Conservation (phyloP, 2,797 vertebrate genomes). For the Neosilurus hyrtlii region DNA sequence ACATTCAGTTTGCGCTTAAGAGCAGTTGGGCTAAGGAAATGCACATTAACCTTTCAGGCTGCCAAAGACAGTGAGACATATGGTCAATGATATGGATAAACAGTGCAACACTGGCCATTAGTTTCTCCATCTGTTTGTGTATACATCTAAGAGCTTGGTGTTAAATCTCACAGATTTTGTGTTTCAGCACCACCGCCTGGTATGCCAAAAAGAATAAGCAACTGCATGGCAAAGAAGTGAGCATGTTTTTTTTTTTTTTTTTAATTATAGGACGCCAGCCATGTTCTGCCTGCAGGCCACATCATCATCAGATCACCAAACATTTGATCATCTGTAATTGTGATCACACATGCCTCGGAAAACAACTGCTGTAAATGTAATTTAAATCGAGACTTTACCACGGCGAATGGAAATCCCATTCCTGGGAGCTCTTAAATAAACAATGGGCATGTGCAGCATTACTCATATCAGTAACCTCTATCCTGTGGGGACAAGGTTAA, state of each 20-base stretch:
- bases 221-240: conserved; percentile 5
- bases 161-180: conserved; percentile 32
- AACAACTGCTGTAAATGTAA: conserved; percentile 61
- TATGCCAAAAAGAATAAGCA: conserved; percentile 29
- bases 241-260: not conserved
- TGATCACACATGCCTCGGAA: conserved; percentile 66
- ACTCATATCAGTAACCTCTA: conserved; percentile 69
- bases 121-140: conserved; percentile 42
- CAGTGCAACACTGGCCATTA: conserved; percentile 22
- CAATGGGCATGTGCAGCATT: conserved; percentile 72
- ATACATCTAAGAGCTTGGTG: conserved; percentile 24
- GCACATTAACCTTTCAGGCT: conserved; percentile 30
- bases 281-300: conserved; percentile 52
- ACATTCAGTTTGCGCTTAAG: conserved; percentile 21
- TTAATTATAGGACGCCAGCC: not conserved
- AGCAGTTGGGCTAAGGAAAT: conserved; percentile 20
- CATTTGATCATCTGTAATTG: conserved; percentile 72
- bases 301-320: conserved; percentile 50
- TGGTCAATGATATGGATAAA: conserved; percentile 31
- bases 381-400: conserved; percentile 64
- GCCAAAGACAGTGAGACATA: conserved; percentile 35
- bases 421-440: conserved; percentile 73
- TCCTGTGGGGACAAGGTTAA: conserved; percentile 74
- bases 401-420: conserved; percentile 70
- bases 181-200: conserved; percentile 54